Evolutionary conservation across 2,797 vertebrate species (phyloP).

Genomic region (Molossus alvarezi): DNA sequence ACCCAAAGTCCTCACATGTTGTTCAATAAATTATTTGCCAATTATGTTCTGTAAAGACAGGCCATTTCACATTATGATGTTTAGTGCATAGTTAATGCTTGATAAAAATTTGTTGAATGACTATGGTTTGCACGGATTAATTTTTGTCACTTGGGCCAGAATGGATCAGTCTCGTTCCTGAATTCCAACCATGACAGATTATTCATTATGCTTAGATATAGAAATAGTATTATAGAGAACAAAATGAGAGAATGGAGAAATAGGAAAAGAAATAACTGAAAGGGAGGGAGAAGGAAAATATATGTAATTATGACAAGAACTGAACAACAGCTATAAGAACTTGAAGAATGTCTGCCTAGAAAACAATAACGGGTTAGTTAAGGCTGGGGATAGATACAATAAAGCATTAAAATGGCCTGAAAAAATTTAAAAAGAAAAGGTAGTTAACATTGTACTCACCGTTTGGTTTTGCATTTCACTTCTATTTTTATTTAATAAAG

Average conservation of each 20-base stretch:
- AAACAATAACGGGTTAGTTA: neutral
- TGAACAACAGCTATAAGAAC: neutral
- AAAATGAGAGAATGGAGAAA: neutral
- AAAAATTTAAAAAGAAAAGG: neutral
- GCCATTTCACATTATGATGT: neutral
- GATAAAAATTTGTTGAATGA: neutral
- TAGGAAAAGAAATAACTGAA: slow-evolving; percentile 13
- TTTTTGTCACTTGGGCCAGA: neutral
- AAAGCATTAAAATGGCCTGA: slow-evolving; percentile 9
- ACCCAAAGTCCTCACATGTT: neutral
- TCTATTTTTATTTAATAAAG: slow-evolving; percentile 59
- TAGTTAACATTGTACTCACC: slow-evolving; percentile 30
- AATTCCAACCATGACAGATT: neutral
- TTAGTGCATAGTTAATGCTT: slow-evolving; percentile 5
- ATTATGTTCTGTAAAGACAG: neutral
- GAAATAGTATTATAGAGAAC: neutral
- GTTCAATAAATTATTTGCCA: neutral
- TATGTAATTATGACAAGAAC: neutral
- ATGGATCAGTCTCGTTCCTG: neutral
- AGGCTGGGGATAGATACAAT: neutral
- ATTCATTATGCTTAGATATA: neutral
- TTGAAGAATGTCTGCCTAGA: neutral
- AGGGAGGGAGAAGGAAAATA: neutral
- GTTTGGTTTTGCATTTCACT: slow-evolving; percentile 28
- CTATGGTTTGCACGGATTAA: neutral